Conservation (phyloP, 2,113 vertebrate genomes). For the Cyprinodon variegatus region DNA sequence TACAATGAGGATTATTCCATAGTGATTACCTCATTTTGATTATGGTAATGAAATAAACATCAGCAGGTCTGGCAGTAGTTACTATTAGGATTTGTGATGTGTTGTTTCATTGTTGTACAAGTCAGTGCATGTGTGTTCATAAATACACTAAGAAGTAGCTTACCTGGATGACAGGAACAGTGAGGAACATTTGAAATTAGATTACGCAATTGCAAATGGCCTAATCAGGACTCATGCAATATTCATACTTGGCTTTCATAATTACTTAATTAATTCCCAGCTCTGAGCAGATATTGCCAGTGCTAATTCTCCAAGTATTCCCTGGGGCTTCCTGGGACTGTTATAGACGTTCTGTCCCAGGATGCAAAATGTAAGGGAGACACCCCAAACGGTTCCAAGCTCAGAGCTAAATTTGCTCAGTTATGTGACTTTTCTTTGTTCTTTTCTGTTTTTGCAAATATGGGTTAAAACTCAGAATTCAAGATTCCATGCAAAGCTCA, state of each 20-base stretch:
- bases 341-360: conserved; percentile 68
- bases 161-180: conserved; percentile 63
- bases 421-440: conserved; percentile 42
- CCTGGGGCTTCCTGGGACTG: conserved; percentile 50
- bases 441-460: conserved; percentile 27
- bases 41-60: conserved; percentile 68
- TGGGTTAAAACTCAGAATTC: conserved; percentile 34
- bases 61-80: conserved; percentile 36
- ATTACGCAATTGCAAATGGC: conserved; percentile 82
- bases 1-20: conserved; percentile 74
- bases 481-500: conserved; percentile 28
- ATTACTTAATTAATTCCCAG: conserved; percentile 85
- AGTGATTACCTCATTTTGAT: conserved; percentile 77
- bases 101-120: conserved; percentile 7
- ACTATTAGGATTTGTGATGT: conserved; percentile 47
- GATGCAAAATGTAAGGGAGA: conserved; percentile 62
- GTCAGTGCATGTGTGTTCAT: conserved; percentile 9
- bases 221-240: conserved; percentile 82
- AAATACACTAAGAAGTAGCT: conserved; percentile 12
- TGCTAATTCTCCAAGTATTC: conserved; percentile 72
- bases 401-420: conserved; percentile 67
- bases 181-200: conserved; percentile 70
- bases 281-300: conserved; percentile 70
- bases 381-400: conserved; percentile 56
- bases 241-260: conserved; percentile 80